Base-by-base conservation (phyloP, 2,797 vertebrate species). In the Iguana delicatissima region DNA sequence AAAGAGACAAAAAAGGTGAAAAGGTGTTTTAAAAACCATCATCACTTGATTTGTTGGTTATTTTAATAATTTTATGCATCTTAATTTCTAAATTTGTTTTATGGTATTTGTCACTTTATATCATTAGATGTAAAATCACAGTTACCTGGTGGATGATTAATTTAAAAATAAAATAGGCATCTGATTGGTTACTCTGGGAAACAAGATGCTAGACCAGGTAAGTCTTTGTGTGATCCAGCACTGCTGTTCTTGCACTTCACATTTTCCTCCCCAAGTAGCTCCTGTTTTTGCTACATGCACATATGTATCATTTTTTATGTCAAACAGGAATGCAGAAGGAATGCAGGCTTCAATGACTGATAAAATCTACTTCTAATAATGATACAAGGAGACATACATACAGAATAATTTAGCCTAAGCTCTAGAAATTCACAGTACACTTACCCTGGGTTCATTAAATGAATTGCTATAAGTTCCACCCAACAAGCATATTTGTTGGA, bases 381-480 rank as follows among this genome's bases (percentile, higher is more conserved):
- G 4, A 59, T 13, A 80, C 12, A 9, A 26, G 46, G 18, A 72
- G 46, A 46, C 35, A 62, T n/a, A 55, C 0, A 89, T 32, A 46
- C 52, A 80, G 59, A 20, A 86, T n/a, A 4, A 57, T 85, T 59
- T 55, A 76, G 26, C 50, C 0, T 6, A 69, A 81, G 32, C 22
- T 84, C 29, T 18, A 4, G 79, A 80, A 57, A 90, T 4, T 62
- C 42, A 38, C 72, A 80, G 90, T 64, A 57, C 16, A 98, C 98
- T 98, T 97, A 99, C 99, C 98, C 97, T 0, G 98, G 98, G 3
- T 97, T 93, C n/a, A 98, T 95, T 0, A 99, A 46, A 93, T 99
- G 98, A 95, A 99, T 99, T 26, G 98, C 97, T 89, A 99, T 93
- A 42, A 99, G 97, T 96, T 99, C 99, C 50, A 96, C 97, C 99